Conservation (phyloP, 2,888 invertebrate genomes). For the Meteorus cinctellus region DNA sequence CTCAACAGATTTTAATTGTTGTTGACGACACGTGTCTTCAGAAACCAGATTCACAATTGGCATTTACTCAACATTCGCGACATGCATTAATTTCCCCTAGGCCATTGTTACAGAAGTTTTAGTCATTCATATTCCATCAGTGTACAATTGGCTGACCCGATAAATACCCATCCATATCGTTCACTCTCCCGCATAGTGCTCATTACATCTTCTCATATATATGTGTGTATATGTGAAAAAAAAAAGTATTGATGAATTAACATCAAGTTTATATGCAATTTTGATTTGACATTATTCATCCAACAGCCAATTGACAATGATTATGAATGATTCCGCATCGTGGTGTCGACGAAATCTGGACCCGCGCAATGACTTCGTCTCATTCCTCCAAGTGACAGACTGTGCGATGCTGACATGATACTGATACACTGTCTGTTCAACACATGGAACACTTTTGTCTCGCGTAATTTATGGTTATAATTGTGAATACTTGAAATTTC, state of each 20-base stretch:
- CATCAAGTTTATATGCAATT: slow-evolving; percentile 15
- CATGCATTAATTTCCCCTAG: slow-evolving; percentile 15
- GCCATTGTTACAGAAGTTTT: slow-evolving; percentile 26
- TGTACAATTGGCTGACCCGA: not conserved
- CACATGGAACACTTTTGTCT: not conserved
- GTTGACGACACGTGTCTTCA: slow-evolving; percentile 37
- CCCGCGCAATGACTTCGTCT: slow-evolving; percentile 38
- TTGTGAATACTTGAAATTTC: not conserved
- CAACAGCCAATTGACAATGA: slow-evolving; percentile 25
- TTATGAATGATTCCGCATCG: slow-evolving; percentile 19
- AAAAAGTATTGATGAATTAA: not conserved
- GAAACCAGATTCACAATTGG: slow-evolving; percentile 6
- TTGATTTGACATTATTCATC: not conserved
- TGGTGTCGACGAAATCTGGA: slow-evolving; percentile 41
- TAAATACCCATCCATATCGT: not conserved
- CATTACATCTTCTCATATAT: not conserved
- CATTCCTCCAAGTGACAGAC: slow-evolving; percentile 42
- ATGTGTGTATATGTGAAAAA: not conserved
- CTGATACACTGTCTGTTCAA: slow-evolving; percentile 18
- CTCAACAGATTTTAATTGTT: slow-evolving; percentile 39
- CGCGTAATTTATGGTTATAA: not conserved
- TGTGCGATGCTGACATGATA: slow-evolving; percentile 36
- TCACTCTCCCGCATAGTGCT: not conserved
- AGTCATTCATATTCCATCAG: not conserved
- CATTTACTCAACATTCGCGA: not conserved